Evolutionary conservation across 2,888 invertebrate genomes (phyloP).

Genomic region (Watsonalla cultraria): DNA sequence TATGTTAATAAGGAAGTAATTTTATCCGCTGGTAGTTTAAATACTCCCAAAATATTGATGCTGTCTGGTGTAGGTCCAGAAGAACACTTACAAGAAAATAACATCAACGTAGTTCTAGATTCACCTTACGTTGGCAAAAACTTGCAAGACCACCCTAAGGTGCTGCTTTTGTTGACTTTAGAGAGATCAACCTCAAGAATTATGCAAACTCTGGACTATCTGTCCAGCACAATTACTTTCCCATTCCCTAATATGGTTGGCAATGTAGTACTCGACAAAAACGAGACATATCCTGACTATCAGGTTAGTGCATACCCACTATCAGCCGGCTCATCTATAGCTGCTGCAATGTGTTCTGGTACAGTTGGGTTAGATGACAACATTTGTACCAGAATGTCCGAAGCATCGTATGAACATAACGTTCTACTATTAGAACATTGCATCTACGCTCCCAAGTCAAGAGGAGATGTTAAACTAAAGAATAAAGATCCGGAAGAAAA

Average conservation of each 20-base stretch:
- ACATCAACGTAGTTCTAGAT: constrained; percentile 5
- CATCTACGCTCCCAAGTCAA: neutral
- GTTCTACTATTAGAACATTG: neutral
- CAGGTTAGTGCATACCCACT: neutral
- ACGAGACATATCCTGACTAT: constrained; percentile 1
- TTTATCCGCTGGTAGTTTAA: constrained; percentile 6
- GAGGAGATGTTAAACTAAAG: constrained; percentile 36
- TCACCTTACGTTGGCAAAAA: constrained; percentile 9
- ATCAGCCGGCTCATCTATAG: neutral
- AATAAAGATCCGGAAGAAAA: constrained; percentile 33
- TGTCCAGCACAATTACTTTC: neutral
- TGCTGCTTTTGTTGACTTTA: constrained; percentile 1
- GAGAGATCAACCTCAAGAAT: neutral
- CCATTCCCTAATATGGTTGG: constrained; percentile 1
- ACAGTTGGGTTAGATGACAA: neutral
- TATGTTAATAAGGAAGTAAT: constrained; percentile 8
- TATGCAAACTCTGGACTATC: neutral
- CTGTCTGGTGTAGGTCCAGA: constrained; percentile 9
- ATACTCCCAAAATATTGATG: constrained; percentile 8
- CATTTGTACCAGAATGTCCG: neutral
- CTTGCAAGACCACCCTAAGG: constrained; percentile 6
- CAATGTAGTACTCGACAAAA: neutral
- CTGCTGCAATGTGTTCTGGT: neutral
- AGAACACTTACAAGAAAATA: constrained; percentile 4
- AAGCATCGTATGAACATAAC: neutral